A percentile compares a stretch with the other conserved stretches of the same genome.
phyloP scores from a whole-genome alignment of 1,140 invertebrate species.

The Drosophila ananassae region DNA sequence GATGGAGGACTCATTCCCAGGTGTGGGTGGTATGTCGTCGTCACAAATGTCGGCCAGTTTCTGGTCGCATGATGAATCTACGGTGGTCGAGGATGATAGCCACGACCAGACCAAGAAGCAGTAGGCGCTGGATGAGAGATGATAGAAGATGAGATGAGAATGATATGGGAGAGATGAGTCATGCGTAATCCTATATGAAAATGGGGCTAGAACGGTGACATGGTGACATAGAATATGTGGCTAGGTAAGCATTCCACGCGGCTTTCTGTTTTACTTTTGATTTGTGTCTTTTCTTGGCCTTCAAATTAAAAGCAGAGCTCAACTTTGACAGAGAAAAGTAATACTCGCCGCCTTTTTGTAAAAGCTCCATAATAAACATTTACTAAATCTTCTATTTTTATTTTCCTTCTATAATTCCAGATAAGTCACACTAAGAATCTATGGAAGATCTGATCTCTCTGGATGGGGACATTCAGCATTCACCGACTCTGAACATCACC shows the following conservation, averaged over 20 bases:
- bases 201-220: slow-evolving; percentile 64
- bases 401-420: slow-evolving; percentile 22
- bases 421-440: slow-evolving; percentile 24
- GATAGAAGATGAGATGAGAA: slow-evolving; percentile 14
- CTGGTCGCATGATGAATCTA: slow-evolving; percentile 74
- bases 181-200: slow-evolving; percentile 48
- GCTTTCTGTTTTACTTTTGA: slow-evolving; percentile 60
- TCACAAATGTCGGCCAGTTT: slow-evolving; percentile 78
- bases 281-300: slow-evolving; percentile 55
- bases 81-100: slow-evolving; percentile 70
- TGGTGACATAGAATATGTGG: slow-evolving; percentile 67
- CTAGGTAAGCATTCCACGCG: slow-evolving; percentile 72
- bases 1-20: slow-evolving; percentile 81
- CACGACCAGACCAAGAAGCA: slow-evolving; percentile 43
- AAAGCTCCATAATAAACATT: neutral
- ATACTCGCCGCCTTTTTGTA: slow-evolving; percentile 29
- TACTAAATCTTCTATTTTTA: neutral
- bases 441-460: neutral
- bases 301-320: slow-evolving; percentile 70
- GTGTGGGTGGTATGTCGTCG: slow-evolving; percentile 71
- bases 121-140: slow-evolving; percentile 35
- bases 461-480: slow-evolving; percentile 10
- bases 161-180: slow-evolving; percentile 20
- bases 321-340: slow-evolving; percentile 73
- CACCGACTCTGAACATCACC: slow-evolving; percentile 48